Evolutionary conservation across 2,888 invertebrate genomes (phyloP), one percentile per base, ranked within the genome.

Genomic region (Drosophila kambysellisi): DNA sequence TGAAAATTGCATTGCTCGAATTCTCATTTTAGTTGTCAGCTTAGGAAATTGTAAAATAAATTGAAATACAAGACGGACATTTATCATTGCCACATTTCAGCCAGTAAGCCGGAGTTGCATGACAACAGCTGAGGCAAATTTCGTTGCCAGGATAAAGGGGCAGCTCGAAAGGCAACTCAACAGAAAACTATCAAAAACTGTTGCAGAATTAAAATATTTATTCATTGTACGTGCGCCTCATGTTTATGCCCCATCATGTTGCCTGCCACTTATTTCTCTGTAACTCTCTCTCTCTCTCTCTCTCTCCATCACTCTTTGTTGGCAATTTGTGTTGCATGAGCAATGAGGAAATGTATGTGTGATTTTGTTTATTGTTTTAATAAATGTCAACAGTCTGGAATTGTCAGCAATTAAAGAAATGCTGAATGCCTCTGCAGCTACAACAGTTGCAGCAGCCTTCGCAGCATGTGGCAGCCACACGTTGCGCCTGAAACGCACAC

Each of bases 351-450:
- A 46, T 54, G 20, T 66, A 48, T 58, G 70, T 67, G 76, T 48
- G 54, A 80, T 80, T 81, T 76, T 89, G 87, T 87, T 87, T 77
- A 87, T 90, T 89, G 85, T 90, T 86, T 80, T 87, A 87, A 86
- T 87, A 87, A 90, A 90, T 78, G 89, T 89, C 89, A 90, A 83
- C 81, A 81, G 69, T 69, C 70, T 72, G 70, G 76, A 74, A 75
- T 70, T 75, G 73, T 52, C 69, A 66, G 71, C 87, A 86, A 87
- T 85, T 86, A 83, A 86, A 76, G 81, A 71, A 74, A 59, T 61
- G 63, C 65, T 70, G 53, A 4, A 15, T 50, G 67, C 32, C 43
- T 53, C 20, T 72, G 20, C 50, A 20, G 12, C 15, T 20, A 35
- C 41, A 50, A 43, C 57, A 48, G 43, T 66, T 65, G 79, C 58